Base-by-base conservation (phyloP, 2,888 invertebrate genomes). In the Brenthis hecate region DNA sequence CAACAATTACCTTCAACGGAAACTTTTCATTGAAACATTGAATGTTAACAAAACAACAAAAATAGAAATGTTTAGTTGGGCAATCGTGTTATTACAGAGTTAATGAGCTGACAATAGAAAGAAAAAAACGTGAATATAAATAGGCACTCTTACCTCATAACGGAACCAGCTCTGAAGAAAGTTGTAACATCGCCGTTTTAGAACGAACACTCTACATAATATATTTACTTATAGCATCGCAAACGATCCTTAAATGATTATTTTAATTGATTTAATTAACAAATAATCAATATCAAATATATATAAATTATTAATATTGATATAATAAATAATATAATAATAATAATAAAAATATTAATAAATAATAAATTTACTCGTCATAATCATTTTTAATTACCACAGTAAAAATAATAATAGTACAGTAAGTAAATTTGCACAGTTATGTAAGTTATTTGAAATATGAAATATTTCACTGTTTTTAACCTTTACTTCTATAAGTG, bases 81-180 rank as follows among this genome's bases (percentile, higher is more conserved):
- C 58, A 28, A 60, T 50, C 60, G n/a, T 50, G 60, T 60, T 60
- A 50, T 78, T 78, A 75, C 69, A 60, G 75, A 79, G 80, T 82
- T 79, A 82, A 81, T 80, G 77, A 76, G 78, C 80, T 79, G 76
- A 75, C 81, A 82, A 80, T 77, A 74, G 75, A 78, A 81, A 82
- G 80, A 79, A 76, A 79, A 78, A 74, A 72, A 75, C 65, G 54
- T 36, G 66, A 77, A 76, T 77, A 72, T 73, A 74, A 78, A 77
- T 81, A 81, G 80, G 77, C 70, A 65, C 78, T 66, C 86, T 85
- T 82, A 85, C 86, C 84, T 84, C 73, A 76, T 77, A 78, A 73
- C 75, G 77, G 78, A 78, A 78, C 76, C 77, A 71, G 66, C 78
- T 75, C 64, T 72, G 72, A 78, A 71, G 78, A 78, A 77, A 80